A percentile compares a stretch with the other conserved stretches of the same genome.
These are phyloP conservation scores for Patella vulgata DNA, from an alignment of 1,140 invertebrate species.

Conservation along the genomic window DNA sequence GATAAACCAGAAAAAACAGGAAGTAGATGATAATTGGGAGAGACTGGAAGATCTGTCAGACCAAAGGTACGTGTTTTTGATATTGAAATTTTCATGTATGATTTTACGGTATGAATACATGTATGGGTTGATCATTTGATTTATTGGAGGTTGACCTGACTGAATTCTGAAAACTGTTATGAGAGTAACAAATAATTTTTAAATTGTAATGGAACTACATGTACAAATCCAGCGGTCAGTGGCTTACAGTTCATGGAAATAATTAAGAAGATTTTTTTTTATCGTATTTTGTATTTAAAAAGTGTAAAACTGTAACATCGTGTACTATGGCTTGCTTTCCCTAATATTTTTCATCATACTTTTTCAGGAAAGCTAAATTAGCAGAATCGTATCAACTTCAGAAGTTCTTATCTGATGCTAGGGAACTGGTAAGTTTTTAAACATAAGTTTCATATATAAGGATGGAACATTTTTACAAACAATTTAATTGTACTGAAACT, in stretches of 20 bases:
- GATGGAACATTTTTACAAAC: neutral
- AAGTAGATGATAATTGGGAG: slow-evolving; percentile 95
- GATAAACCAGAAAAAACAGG: slow-evolving; percentile 90
- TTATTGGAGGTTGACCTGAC: neutral
- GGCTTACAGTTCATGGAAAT: too few relatives aligned
- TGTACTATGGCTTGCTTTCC: too few relatives aligned
- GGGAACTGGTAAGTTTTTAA: slow-evolving; percentile 77
- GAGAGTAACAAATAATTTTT: too few relatives aligned
- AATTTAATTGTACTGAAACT: neutral
- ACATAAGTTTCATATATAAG: neutral
- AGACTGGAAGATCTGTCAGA: slow-evolving; percentile 76
- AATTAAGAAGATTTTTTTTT: too few relatives aligned
- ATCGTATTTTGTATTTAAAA: too few relatives aligned
- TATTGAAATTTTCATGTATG: too few relatives aligned
- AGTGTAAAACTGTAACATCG: too few relatives aligned
- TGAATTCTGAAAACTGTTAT: too few relatives aligned
- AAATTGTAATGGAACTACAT: too few relatives aligned
- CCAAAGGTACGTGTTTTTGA: slow-evolving; percentile 42
- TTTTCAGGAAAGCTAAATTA: slow-evolving; percentile 74
- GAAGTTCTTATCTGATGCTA: slow-evolving; percentile 95
- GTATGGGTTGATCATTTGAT: neutral
- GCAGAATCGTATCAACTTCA: slow-evolving; percentile 95
- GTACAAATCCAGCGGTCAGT: too few relatives aligned
- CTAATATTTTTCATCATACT: slow-evolving; percentile 10
- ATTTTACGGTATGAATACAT: too few relatives aligned